A percentile compares a stretch with the other conserved stretches of the same genome.
Evolutionary conservation across 2,888 invertebrate genomes (phyloP).

Genomic region (Nudaria mundana): DNA sequence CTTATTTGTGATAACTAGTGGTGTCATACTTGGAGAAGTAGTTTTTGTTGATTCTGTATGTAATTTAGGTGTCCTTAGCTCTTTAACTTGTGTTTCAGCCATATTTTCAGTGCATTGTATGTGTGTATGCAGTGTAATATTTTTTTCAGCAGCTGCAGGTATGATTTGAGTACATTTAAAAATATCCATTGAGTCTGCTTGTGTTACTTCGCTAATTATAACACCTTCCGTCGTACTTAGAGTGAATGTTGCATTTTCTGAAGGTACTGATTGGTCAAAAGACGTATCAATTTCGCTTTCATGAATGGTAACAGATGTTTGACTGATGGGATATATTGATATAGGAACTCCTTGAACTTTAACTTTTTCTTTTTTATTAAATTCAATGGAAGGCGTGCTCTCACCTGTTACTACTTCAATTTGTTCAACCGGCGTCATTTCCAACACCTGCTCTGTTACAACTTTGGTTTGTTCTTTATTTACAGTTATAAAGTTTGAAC

Average conservation of each 20-base stretch:
- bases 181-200: constrained; percentile 49
- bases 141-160: constrained; percentile 49
- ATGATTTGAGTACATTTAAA: constrained; percentile 42
- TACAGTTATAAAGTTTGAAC: constrained; percentile 58
- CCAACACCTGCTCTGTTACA: constrained; percentile 54
- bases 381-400: constrained; percentile 35
- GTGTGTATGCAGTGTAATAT: constrained; percentile 55
- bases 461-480: constrained; percentile 57
- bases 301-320: constrained; percentile 48
- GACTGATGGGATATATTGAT: constrained; percentile 46
- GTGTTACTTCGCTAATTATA: constrained; percentile 57
- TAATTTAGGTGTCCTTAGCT: constrained; percentile 43
- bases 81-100: constrained; percentile 46
- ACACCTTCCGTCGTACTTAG: constrained; percentile 53
- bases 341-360: constrained; percentile 37
- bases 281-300: constrained; percentile 49
- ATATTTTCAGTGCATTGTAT: constrained; percentile 64
- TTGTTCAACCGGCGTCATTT: constrained; percentile 52
- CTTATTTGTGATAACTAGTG: constrained; percentile 62
- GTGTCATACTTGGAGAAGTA: constrained; percentile 52
- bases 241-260: constrained; percentile 46
- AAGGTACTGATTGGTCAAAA: constrained; percentile 31
- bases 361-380: constrained; percentile 30
- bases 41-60: constrained; percentile 46
- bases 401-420: constrained; percentile 53